These are phyloP conservation scores for Eupeodes latifasciatus DNA, from an alignment of 2,888 invertebrate genomes.

Conservation along the genomic window DNA sequence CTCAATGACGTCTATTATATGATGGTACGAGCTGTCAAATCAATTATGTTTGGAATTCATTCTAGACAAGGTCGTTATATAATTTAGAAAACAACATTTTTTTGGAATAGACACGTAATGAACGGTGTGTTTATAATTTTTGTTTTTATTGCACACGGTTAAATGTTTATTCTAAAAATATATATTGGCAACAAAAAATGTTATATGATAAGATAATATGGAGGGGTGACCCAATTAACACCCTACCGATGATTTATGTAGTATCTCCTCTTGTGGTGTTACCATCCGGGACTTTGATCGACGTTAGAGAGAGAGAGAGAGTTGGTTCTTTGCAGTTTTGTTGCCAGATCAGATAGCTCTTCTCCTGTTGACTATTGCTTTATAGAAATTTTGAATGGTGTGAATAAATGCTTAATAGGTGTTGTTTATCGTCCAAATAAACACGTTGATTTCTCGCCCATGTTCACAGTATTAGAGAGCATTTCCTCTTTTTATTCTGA, in stretches of 20 bases:
- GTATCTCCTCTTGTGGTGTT: background rate
- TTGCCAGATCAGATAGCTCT: too few relatives aligned
- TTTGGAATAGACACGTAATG: too few relatives aligned
- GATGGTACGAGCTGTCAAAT: constrained; percentile 29
- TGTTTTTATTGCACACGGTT: constrained; percentile 38
- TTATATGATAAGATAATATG: constrained; percentile 62
- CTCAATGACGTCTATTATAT: constrained; percentile 9
- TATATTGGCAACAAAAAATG: constrained; percentile 15
- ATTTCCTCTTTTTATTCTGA: too few relatives aligned
- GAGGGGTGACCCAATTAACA: constrained; percentile 29
- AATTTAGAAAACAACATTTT: background rate
- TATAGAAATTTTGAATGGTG: too few relatives aligned
- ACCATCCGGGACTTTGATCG: constrained; percentile 6
- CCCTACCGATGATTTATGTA: background rate
- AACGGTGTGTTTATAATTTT: background rate
- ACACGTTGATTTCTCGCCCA: too few relatives aligned
- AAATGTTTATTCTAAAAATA: constrained; percentile 25
- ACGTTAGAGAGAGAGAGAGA: constrained; percentile 8
- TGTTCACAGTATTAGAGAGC: too few relatives aligned
- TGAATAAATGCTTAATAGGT: too few relatives aligned
- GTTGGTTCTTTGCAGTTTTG: background rate
- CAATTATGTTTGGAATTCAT: constrained; percentile 10
- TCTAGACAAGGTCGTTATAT: constrained; percentile 51
- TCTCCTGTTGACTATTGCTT: too few relatives aligned
- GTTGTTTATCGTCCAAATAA: too few relatives aligned